Conservation (phyloP, 2,888 invertebrate species). For the Pharmacophagus antenor region DNA sequence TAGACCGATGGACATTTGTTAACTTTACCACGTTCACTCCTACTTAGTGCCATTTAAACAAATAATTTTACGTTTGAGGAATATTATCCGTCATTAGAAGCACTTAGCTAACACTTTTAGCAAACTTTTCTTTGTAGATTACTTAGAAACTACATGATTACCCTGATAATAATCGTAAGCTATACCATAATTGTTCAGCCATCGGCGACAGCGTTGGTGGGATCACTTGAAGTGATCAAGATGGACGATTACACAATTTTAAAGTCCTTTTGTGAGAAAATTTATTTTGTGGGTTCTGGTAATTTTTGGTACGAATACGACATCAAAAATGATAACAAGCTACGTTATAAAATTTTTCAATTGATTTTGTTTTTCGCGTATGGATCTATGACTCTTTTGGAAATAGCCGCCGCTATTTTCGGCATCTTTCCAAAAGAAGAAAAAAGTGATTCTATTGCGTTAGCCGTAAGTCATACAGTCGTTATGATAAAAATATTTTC, state of each 20-base stretch:
- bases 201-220: background rate
- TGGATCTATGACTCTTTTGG: constrained; percentile 58
- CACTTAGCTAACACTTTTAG: constrained; percentile 1
- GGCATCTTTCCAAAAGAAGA: constrained; percentile 66
- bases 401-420: constrained; percentile 58
- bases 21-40: background rate
- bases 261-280: constrained; percentile 50
- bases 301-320: constrained; percentile 65
- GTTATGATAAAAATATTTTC: constrained; percentile 63
- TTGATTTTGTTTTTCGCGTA: constrained; percentile 50
- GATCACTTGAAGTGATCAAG: constrained; percentile 6
- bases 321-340: constrained; percentile 51
- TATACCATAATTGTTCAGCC: background rate
- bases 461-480: constrained; percentile 64
- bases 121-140: constrained; percentile 2
- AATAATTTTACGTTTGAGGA: background rate
- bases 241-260: constrained; percentile 64
- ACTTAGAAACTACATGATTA: background rate
- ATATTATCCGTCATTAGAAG: constrained; percentile 1
- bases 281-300: constrained; percentile 60
- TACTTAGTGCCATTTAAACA: background rate
- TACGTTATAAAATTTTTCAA: constrained; percentile 51
- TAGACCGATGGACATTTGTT: background rate
- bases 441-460: constrained; percentile 61
- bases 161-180: background rate